Conservation (phyloP, 30 jellyfish, hydroid and myxozoan species). For the Aurelia aurita region DNA sequence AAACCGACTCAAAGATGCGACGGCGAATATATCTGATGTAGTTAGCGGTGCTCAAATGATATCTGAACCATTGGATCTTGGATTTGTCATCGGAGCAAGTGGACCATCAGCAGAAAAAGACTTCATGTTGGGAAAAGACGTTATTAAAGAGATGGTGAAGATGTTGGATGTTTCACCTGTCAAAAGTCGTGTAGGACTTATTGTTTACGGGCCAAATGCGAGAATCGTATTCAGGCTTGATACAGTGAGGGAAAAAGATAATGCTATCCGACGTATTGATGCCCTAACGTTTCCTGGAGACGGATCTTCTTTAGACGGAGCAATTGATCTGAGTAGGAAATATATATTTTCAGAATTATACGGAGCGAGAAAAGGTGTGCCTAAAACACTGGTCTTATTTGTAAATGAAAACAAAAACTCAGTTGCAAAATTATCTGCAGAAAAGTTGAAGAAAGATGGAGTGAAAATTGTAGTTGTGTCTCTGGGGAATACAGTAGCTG, state of each 20-base stretch:
- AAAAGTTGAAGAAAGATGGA: conserved; percentile 15
- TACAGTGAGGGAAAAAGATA: neutral
- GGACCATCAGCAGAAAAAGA: conserved; percentile 40
- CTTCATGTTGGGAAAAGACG: conserved; percentile 34
- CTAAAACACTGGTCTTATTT: conserved; percentile 71
- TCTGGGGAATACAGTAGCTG: conserved; percentile 20
- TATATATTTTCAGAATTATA: conserved; percentile 25
- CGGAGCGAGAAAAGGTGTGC: conserved; percentile 64
- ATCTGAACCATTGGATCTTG: conserved; percentile 47
- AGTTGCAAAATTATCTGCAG: neutral
- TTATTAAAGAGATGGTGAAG: conserved; percentile 23
- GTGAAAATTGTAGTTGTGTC: conserved; percentile 31
- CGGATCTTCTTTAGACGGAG: conserved; percentile 8
- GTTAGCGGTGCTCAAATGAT: neutral
- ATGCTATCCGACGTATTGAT: neutral
- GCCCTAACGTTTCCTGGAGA: neutral
- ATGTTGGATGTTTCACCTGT: conserved; percentile 18
- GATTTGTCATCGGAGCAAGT: conserved; percentile 61
- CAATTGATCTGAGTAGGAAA: conserved; percentile 62
- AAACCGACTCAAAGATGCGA: conserved; percentile 1
- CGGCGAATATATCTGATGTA: neutral
- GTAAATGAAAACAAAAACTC: conserved; percentile 3
- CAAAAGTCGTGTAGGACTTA: conserved; percentile 34
- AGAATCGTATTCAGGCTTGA: conserved; percentile 8
- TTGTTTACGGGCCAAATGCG: conserved; percentile 23